phyloP scores from a whole-genome alignment of 2,113 vertebrate genomes.

The Echinops telfairi region DNA sequence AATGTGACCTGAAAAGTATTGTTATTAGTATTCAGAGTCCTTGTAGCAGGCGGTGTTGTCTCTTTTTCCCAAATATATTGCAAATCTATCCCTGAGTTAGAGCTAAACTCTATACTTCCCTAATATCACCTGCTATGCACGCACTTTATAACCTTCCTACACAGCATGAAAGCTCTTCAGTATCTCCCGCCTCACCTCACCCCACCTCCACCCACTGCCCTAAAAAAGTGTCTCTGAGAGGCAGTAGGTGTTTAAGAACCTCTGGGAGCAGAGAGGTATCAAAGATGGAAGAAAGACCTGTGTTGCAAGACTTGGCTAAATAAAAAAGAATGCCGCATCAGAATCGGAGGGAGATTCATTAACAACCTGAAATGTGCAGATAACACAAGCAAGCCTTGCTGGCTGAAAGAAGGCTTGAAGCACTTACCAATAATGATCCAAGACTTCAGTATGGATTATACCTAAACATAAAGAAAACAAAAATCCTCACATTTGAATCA shows the following conservation, averaged over 20 bases:
- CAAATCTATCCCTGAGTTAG: background rate
- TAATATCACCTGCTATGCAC: background rate
- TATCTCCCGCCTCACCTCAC: background rate
- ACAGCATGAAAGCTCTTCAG: background rate
- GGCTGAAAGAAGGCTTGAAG: no score
- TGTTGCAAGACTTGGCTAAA: background rate
- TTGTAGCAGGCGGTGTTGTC: background rate
- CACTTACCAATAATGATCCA: no score
- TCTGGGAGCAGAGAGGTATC: background rate
- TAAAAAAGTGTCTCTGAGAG: background rate
- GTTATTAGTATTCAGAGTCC: background rate
- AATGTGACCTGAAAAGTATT: background rate
- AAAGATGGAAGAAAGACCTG: background rate
- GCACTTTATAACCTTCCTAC: background rate
- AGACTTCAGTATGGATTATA: no score
- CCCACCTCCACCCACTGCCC: no score
- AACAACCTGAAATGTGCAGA: no score
- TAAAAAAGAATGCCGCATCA: background rate
- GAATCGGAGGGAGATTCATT: no score
- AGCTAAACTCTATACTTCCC: constrained; percentile 10
- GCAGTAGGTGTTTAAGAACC: background rate
- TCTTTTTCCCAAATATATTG: background rate
- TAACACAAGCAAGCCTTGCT: no score
- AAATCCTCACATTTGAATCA: no score
- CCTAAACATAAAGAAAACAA: no score